Base-by-base conservation (phyloP, 2,797 vertebrate genomes). In the Myoxocephalus aenaeus region DNA sequence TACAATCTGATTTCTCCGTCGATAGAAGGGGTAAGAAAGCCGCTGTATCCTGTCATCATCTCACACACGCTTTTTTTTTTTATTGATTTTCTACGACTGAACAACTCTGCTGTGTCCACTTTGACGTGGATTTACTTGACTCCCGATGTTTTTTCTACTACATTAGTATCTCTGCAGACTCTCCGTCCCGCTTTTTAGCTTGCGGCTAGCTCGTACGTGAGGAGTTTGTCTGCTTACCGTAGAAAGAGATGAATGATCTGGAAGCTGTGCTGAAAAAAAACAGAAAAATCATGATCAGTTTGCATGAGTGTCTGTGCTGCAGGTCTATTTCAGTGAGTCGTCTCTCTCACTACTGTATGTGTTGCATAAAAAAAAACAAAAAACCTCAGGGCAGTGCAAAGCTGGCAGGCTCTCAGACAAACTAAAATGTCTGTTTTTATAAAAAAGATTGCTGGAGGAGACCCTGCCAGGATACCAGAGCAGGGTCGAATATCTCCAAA, bases 331-430 rank as follows among this genome's bases (percentile, higher is more conserved):
- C 64, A 73, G 63, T 20, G 27, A 62, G 53, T 81, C 69, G 44
- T 83, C 84, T 65, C 80, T 85, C 69, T 80, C 69, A 69, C 62
- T 48, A 15, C 38, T 62, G 36, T 62, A 50, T 69, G 54, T 78
- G 80, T 84, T 29, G 40, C 62, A 8, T 64, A 38, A n/a, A 27
- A 53, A 53, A 5, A n/a, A 13, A 25, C 11, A 25, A 54, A 54
- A 70, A 78, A 32, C 27, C 87, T 86, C 86, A 89, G 88, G 89
- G 80, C 82, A 85, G 85, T 90, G 82, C 58, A 4, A 73, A 67
- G 73, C 75, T 75, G 76, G 69, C 78, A 70, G 57, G 84, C 42
- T 44, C 67, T 70, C 36, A 77, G 50, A 83, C 59, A 62, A 77
- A 69, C 13, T 36, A 2, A 50, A 38, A 17, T 68, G 12, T 50